Conservation (phyloP, 2,797 vertebrate species). For the Gambelia wislizenii region DNA sequence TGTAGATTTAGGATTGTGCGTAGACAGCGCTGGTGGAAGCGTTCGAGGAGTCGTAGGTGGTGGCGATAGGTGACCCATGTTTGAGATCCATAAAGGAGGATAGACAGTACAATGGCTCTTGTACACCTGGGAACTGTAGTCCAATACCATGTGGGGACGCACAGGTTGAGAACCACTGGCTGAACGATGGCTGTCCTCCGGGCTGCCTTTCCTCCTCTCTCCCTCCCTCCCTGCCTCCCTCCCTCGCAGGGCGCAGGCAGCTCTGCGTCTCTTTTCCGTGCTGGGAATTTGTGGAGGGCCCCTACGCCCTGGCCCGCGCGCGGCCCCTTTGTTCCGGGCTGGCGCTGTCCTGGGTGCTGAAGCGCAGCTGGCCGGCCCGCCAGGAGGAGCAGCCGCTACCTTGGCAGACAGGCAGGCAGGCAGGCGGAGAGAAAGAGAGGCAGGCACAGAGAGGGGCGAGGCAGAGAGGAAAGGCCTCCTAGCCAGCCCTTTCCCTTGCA, state of each 20-base stretch:
- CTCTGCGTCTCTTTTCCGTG: background rate
- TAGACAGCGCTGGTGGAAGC: too few relatives aligned
- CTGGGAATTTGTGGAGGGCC: constrained; percentile 54
- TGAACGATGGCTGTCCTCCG: too few relatives aligned
- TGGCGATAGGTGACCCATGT: too few relatives aligned
- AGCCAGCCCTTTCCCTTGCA: background rate
- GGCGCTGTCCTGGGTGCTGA: constrained; percentile 49
- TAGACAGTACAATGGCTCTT: too few relatives aligned
- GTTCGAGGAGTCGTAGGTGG: too few relatives aligned
- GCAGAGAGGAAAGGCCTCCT: background rate
- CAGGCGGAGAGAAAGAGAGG: background rate
- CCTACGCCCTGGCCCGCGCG: background rate
- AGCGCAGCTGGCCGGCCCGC: constrained; percentile 34
- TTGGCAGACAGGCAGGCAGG: background rate
- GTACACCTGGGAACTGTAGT: too few relatives aligned
- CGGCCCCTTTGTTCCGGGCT: constrained; percentile 20
- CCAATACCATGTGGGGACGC: too few relatives aligned
- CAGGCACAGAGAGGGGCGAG: too few relatives aligned
- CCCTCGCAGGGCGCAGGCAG: background rate
- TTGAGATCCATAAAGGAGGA: too few relatives aligned
- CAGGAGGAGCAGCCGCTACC: background rate
- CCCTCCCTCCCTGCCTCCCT: background rate
- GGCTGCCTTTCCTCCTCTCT: too few relatives aligned
- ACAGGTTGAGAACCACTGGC: too few relatives aligned
- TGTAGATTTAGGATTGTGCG: too few relatives aligned